Evolutionary conservation across 2,888 invertebrate genomes (phyloP), one percentile per base, ranked within the genome.

Genomic region (Agrenia bidenticulata): DNA sequence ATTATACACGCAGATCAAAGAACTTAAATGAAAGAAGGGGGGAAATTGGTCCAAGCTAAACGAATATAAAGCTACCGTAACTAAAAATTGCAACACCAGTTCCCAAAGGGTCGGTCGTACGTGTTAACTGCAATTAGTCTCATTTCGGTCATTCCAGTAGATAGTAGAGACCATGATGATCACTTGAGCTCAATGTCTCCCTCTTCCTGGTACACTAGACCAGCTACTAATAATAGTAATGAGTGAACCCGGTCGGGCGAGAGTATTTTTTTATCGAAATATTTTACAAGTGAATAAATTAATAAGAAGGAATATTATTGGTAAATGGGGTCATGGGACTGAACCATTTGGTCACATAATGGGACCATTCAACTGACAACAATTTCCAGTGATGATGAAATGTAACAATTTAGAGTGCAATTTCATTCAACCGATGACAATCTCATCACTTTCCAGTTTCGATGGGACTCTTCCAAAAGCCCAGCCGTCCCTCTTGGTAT

Each of bases 341-440:
- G 32, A 27, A 27, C 27, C 55, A 55, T 55, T 55, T 55, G 55
- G 27, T 17, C 55, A n/a, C n/a, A 27, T 55, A 55, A 55, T 55
- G 55, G 55, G 55, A 17, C 55, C 26, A 21, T 51, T 21, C 45
- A 19, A 45, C 45, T 45, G 45, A 45, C 45, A 45, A 45, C 45
- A 19, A 45, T 45, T 45, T 45, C 45, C 9, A 15, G 45, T 45
- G 45, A 45, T 45, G 55, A 55, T 55, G 55, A 55, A 55, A 55
- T 55, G 55, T 55, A 55, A 55, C 55, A 55, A 55, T 55, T 55
- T 55, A 55, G 55, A 55, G 55, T 55, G 55, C 55, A 55, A 55
- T 55, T 55, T 55, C 55, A 55, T 55, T 55, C 55, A 55, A 45
- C 45, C 19, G 45, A 45, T 45, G 45, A 45, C 45, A 45, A 45